Percentiles rank a stretch among this genome's conserved stretches.
Conservation (phyloP, 1,140 invertebrate species). For the Drosophila willistoni region DNA sequence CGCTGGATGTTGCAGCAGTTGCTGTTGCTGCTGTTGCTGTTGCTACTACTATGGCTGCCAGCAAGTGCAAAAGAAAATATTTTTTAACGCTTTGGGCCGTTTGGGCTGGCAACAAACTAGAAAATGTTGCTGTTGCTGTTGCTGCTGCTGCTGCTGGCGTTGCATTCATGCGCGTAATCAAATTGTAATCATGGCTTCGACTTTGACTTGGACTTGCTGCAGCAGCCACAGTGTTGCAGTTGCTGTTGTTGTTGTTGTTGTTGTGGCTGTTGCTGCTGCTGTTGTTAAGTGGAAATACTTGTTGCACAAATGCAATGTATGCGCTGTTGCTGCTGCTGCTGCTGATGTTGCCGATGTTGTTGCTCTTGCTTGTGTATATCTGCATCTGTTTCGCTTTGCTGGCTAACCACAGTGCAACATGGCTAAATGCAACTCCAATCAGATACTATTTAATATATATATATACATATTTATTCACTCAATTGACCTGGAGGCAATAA, state of each 20-base stretch:
- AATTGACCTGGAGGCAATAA: too few relatives aligned
- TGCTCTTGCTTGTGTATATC: slow-evolving; percentile 46
- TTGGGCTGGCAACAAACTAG: slow-evolving; percentile 56
- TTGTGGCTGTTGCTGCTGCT: too few relatives aligned
- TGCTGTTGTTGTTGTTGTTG: slow-evolving; percentile 46
- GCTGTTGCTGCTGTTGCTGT: slow-evolving; percentile 24
- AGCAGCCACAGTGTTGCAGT: slow-evolving; percentile 19
- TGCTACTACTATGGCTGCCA: slow-evolving; percentile 25
- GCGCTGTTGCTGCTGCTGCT: slow-evolving; percentile 40
- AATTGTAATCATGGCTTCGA: slow-evolving; percentile 80
- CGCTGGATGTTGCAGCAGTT: slow-evolving; percentile 33
- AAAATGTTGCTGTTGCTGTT: slow-evolving; percentile 61
- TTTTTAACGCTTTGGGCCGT: slow-evolving; percentile 76
- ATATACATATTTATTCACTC: too few relatives aligned
- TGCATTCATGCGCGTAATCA: slow-evolving; percentile 82
- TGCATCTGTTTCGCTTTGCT: slow-evolving; percentile 44
- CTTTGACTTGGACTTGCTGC: slow-evolving; percentile 39
- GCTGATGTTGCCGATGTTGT: slow-evolving; percentile 2
- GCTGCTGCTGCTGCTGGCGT: slow-evolving; percentile 48
- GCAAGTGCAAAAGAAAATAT: slow-evolving; percentile 80
- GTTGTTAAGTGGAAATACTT: slow-evolving; percentile 82
- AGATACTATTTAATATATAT: too few relatives aligned
- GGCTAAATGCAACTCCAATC: slow-evolving; percentile 18
- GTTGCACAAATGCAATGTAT: slow-evolving; percentile 81
- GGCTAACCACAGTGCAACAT: slow-evolving; percentile 52